Evolutionary conservation across 1,140 invertebrate genomes (phyloP).

Genomic region (Trichonephila clavata): DNA sequence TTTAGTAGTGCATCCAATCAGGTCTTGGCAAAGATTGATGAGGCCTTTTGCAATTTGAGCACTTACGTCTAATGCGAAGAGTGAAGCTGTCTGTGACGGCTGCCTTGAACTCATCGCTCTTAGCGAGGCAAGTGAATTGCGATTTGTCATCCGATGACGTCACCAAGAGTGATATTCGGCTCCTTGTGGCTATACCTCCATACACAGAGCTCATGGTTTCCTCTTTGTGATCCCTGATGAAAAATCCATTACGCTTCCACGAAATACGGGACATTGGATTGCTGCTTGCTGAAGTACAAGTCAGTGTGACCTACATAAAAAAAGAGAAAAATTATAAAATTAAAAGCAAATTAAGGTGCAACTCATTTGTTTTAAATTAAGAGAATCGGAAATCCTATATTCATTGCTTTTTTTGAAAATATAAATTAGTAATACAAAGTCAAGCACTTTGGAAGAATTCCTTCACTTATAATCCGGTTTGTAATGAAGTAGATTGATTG

Average conservation of each 20-base stretch:
- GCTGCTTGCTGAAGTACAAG: constrained; percentile 94
- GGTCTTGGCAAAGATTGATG: constrained; percentile 79
- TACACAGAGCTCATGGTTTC: constrained; percentile 89
- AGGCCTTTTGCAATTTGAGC: constrained; percentile 26
- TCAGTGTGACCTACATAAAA: constrained; percentile 83
- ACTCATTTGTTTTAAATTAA: too few relatives aligned
- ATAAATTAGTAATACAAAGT: too few relatives aligned
- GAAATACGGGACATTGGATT: constrained; percentile 94
- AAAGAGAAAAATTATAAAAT: too few relatives aligned
- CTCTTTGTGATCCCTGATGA: constrained; percentile 85
- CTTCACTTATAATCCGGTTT: too few relatives aligned
- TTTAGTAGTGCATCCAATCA: constrained; percentile 74
- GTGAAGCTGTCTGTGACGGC: constrained; percentile 92
- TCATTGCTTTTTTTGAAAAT: too few relatives aligned
- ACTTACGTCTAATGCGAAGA: constrained; percentile 95
- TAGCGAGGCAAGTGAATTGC: constrained; percentile 95
- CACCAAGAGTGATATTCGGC: constrained; percentile 88
- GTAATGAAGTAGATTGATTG: too few relatives aligned
- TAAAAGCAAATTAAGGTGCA: too few relatives aligned
- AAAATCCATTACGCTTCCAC: constrained; percentile 93
- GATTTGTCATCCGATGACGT: constrained; percentile 92
- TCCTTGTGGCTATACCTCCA: constrained; percentile 90
- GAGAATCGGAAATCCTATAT: too few relatives aligned
- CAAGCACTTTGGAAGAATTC: too few relatives aligned
- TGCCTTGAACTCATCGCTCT: constrained; percentile 89